Conservation (phyloP, 2,797 vertebrate genomes). For the Urocyon cinereoargenteus region DNA sequence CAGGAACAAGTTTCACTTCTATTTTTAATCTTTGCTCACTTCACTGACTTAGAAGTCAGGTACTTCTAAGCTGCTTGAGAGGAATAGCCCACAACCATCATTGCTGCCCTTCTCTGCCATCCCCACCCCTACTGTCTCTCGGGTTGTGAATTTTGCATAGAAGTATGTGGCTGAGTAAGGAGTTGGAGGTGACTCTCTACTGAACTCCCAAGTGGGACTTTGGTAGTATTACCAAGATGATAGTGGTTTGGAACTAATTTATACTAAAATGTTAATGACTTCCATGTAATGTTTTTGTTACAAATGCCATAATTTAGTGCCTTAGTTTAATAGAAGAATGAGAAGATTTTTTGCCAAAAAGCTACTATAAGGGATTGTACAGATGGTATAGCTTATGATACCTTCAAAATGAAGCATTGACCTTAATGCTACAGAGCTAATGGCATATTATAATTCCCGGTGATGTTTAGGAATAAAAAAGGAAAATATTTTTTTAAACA, state of each 20-base stretch:
- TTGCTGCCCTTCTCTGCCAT: background rate
- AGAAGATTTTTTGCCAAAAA: constrained; percentile 25
- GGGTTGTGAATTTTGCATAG: background rate
- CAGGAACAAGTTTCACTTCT: background rate
- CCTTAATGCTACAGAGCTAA: background rate
- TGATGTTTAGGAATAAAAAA: background rate
- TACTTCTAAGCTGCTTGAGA: background rate
- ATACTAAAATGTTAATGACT: constrained; percentile 54
- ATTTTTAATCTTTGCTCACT: background rate
- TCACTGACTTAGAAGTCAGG: background rate
- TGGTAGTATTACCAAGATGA: background rate
- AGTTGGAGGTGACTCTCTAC: background rate
- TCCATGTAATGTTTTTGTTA: background rate
- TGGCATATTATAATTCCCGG: background rate
- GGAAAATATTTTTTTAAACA: background rate
- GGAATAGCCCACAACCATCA: background rate
- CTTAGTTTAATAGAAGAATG: background rate
- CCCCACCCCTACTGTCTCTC: background rate
- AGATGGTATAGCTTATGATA: background rate
- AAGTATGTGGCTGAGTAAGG: background rate
- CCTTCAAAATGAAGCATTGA: background rate
- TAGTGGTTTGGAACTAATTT: constrained; percentile 45
- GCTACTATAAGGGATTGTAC: background rate
- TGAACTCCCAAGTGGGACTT: background rate
- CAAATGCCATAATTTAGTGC: background rate